A percentile compares a stretch with the other conserved stretches of the same genome.
Evolutionary conservation across 2,888 invertebrate genomes (phyloP).

Genomic region (Dasysyrphus tricinctus): DNA sequence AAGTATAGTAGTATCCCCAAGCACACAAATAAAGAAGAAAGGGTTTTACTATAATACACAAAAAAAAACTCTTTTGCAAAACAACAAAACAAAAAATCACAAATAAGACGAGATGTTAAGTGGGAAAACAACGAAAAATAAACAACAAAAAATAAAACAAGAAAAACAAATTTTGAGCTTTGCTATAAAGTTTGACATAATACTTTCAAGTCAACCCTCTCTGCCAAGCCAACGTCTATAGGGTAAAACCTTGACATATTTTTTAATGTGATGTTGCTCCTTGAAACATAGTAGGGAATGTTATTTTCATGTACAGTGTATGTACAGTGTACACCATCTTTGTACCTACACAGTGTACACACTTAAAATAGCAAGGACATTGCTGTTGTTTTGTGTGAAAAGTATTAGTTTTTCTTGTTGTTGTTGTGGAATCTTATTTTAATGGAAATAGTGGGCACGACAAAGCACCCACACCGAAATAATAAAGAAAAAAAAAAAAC

Average conservation of each 20-base stretch:
- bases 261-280: constrained; percentile 67
- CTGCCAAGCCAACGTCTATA: constrained; percentile 5
- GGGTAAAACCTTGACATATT: constrained; percentile 69
- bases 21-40: background rate
- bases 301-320: constrained; percentile 55
- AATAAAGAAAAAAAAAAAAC: background rate
- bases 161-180: constrained; percentile 16
- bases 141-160: background rate
- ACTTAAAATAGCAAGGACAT: constrained; percentile 59
- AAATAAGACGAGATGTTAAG: constrained; percentile 33
- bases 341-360: constrained; percentile 26
- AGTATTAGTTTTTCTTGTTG: constrained; percentile 3
- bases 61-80: constrained; percentile 20
- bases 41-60: constrained; percentile 5
- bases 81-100: background rate
- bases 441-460: constrained; percentile 10
- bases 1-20: background rate
- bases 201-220: constrained; percentile 13
- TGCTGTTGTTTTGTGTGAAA: background rate
- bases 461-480: background rate
- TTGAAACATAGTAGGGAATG: constrained; percentile 63
- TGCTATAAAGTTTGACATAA: constrained; percentile 36
- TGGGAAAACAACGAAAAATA: constrained; percentile 3
- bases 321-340: background rate
- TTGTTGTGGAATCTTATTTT: constrained; percentile 5